Conservation (phyloP, 2,113 vertebrate genomes). For the Ia io region DNA sequence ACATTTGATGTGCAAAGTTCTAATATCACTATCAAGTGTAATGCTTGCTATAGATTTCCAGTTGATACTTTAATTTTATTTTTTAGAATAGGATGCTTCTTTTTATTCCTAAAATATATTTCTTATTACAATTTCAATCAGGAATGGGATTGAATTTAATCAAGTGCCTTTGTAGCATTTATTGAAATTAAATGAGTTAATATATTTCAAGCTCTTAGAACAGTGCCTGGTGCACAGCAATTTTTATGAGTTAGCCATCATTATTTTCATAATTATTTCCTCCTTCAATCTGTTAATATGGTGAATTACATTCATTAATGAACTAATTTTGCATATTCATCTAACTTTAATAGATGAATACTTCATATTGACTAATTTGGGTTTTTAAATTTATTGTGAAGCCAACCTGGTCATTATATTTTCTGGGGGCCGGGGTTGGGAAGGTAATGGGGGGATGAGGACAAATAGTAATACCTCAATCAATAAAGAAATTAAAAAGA, state of each 20-base stretch:
- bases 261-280: neutral
- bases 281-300: neutral
- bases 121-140: neutral
- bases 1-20: neutral
- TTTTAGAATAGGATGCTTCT: neutral
- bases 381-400: slow-evolving; percentile 8
- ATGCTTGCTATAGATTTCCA: neutral
- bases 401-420: neutral
- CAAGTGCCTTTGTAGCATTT: neutral
- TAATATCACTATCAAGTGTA: neutral
- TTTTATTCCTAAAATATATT: neutral
- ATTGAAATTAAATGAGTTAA: slow-evolving; percentile 12
- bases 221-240: neutral
- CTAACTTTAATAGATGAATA: neutral
- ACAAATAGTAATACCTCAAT: too few species aligned
- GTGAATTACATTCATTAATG: neutral
- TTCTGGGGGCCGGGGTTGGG: neutral
- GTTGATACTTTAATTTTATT: neutral
- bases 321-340: neutral
- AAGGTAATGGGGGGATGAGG: too few species aligned
- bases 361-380: neutral
- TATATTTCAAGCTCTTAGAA: neutral
- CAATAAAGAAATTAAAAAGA: too few species aligned
- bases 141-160: neutral
- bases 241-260: neutral